These are phyloP conservation scores for western clawed frog (Xenopus tropicalis) DNA, from an alignment of 2,113 vertebrate species.

Conservation along the genomic window UCB_Xtro_10.0 CM004448.2:100213001-100213500, in stretches of 20 bases:
- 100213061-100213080: neutral
- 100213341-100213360: no score
- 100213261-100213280: constrained; percentile 91
- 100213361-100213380: no score
- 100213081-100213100: constrained; percentile 8
- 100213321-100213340: no score
- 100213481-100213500: no score
- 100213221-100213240: constrained; percentile 98
- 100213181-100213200: constrained; percentile 81
- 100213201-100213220: constrained; percentile 87
- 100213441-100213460: no score
- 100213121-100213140: constrained; percentile 96
- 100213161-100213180: constrained; percentile 86
- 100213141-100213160: constrained; percentile 95
- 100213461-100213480: no score
- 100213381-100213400: no score
- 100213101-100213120: constrained; percentile 93
- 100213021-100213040: no score
- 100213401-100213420: no score
- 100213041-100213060: no score
- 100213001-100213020: no score
- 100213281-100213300: constrained; percentile 88
- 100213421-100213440: no score
- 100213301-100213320: constrained; percentile 60
- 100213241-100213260: constrained; percentile 94